Base-by-base conservation (phyloP, 2,113 vertebrate genomes). In the Clarias magur region DNA sequence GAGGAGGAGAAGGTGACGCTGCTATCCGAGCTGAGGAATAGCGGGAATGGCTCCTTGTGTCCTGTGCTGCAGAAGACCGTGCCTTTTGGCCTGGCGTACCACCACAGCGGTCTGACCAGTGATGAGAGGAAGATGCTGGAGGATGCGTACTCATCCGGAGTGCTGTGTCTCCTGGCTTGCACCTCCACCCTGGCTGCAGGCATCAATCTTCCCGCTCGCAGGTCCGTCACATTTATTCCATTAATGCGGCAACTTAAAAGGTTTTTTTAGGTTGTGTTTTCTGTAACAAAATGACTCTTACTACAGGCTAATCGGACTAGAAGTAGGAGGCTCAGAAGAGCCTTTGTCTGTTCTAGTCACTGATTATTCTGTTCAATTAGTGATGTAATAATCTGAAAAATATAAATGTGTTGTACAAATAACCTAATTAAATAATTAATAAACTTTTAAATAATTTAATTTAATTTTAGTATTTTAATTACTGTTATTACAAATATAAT, bases 101-200 rank as follows among this genome's bases (percentile, higher is more conserved):
- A 99, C 90, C 98, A 99, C 54, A 94, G 98, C 2, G 98, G 98
- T 0, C 95, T 99, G 85, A 99, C 96, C 16, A 94, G 91, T 0
- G 96, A 97, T 81, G 98, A 99, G 92, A 95, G 97, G 88, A 97
- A 93, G 86, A 95, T 95, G 84, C 91, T 99, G 90, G 98, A 99
- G 91, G 97, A 97, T 86, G 97, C 97, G 4, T 99, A 99, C 92
- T 95, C 96, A 63, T 9, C 88, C 0, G 97, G 98, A 0, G 91
- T 96, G 27, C 96, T 99, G 19, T 99, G 98, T 79, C 96, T 99
- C 0, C 95, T 99, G 30, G 91, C 97, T 89, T 99, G 98, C 88
- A 99, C 98, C 9, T 99, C 98, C 89, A 99, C 98, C 0, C 94
- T 99, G 80, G 98, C 98, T 59, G 97, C 98, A 3, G 98, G 98